phyloP scores from a whole-genome alignment of 1,140 invertebrate species.

The Cataglyphis hispanica region DNA sequence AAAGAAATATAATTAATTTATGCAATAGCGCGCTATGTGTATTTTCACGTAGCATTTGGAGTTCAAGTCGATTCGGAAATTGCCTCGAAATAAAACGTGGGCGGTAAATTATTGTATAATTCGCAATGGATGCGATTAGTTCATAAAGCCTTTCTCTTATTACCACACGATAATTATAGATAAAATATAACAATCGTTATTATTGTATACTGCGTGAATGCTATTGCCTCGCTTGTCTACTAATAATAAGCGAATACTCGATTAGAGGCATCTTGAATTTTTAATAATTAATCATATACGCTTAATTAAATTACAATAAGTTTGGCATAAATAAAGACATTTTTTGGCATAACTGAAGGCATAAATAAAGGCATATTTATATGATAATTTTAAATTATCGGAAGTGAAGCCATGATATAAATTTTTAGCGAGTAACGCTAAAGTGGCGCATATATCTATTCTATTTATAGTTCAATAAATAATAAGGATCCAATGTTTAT shows the following conservation, averaged over 20 bases:
- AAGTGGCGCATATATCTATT: background rate
- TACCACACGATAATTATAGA: slow-evolving; percentile 36
- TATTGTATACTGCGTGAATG: background rate
- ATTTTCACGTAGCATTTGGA: slow-evolving; percentile 28
- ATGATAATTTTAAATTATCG: background rate
- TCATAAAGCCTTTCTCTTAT: slow-evolving; percentile 38
- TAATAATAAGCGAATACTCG: background rate
- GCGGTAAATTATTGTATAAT: slow-evolving; percentile 36
- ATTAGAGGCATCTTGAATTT: slow-evolving; percentile 32
- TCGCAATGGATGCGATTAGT: slow-evolving; percentile 39
- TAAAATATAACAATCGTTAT: slow-evolving; percentile 43
- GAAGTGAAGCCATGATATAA: background rate
- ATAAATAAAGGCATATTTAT: slow-evolving; percentile 3
- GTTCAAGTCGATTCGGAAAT: slow-evolving; percentile 20
- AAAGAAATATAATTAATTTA: slow-evolving; percentile 46
- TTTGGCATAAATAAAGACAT: slow-evolving; percentile 5
- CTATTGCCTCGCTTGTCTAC: background rate
- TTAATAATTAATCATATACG: slow-evolving; percentile 50
- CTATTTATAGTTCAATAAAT: background rate
- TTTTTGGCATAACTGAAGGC: no score
- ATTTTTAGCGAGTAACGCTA: background rate
- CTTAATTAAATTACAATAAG: slow-evolving; percentile 38
- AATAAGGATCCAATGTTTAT: background rate
- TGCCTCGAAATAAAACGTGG: slow-evolving; percentile 31
- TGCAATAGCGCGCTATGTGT: slow-evolving; percentile 1